phyloP scores from a whole-genome alignment of 2,113 vertebrate species.

The Grammomys dolichurus region DNA sequence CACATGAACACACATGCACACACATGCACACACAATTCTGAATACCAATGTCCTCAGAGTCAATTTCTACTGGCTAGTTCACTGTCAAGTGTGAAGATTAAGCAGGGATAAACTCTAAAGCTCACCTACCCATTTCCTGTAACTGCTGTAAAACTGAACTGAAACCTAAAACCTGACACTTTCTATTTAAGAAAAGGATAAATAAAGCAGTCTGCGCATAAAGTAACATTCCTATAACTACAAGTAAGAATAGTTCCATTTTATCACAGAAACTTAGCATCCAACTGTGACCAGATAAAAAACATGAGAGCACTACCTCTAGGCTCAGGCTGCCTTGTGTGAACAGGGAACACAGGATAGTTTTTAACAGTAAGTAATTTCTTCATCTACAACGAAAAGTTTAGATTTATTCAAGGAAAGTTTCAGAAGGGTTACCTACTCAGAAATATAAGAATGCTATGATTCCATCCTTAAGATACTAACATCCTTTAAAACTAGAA shows the following conservation, averaged over 20 bases:
- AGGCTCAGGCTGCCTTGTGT: neutral
- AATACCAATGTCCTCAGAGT: neutral
- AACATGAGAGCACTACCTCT: neutral
- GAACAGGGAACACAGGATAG: neutral
- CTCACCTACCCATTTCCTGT: neutral
- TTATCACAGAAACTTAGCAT: neutral
- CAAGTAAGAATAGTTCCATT: neutral
- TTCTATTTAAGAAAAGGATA: neutral
- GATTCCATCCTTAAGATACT: constrained; percentile 38
- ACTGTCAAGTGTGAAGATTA: neutral
- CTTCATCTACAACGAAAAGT: neutral
- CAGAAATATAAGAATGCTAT: neutral
- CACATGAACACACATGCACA: neutral
- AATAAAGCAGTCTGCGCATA: neutral
- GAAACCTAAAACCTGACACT: constrained; percentile 40
- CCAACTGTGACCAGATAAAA: neutral
- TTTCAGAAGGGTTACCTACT: neutral
- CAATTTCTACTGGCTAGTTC: neutral
- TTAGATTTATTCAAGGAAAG: constrained; percentile 12
- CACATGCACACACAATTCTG: neutral
- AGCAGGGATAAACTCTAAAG: neutral
- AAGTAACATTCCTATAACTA: neutral
- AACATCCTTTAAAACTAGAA: neutral
- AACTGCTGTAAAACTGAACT: neutral
- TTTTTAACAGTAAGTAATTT: neutral